phyloP scores from a whole-genome alignment of 2,888 invertebrate genomes.

The Acanthosepion esculentum region DNA sequence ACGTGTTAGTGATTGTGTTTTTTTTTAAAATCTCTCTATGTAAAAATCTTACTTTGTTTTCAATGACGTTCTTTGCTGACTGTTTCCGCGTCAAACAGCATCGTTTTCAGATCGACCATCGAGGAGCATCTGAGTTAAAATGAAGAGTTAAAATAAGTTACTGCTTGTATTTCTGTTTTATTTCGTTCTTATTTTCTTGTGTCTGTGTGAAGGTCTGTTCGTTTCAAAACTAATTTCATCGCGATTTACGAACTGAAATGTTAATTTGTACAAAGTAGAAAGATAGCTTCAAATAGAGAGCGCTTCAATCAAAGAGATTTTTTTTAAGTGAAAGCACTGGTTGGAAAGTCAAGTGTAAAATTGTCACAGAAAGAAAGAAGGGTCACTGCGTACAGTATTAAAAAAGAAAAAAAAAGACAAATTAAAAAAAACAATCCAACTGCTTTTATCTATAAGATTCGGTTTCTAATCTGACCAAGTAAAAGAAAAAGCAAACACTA shows the following conservation, averaged over 20 bases:
- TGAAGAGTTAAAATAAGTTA: background rate
- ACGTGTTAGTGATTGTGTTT: too few relatives aligned
- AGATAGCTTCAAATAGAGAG: background rate
- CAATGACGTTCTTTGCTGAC: background rate
- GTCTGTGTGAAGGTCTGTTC: background rate
- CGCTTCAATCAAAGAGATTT: background rate
- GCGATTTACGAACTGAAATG: constrained; percentile 33
- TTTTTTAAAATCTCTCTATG: too few relatives aligned
- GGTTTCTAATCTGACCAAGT: too few relatives aligned
- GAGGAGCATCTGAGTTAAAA: background rate
- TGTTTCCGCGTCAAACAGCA: background rate
- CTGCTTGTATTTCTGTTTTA: too few relatives aligned
- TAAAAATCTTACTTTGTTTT: background rate
- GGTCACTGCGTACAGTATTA: background rate
- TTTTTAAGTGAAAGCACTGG: background rate
- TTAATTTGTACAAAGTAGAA: background rate
- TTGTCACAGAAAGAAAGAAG: background rate
- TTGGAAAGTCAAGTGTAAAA: background rate
- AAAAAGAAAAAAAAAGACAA: too few relatives aligned
- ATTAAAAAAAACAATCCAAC: too few relatives aligned
- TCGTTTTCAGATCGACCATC: background rate
- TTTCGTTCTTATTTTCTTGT: too few relatives aligned
- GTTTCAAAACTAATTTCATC: background rate
- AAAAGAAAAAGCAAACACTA: too few relatives aligned
- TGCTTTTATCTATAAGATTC: too few relatives aligned